Evolutionary conservation across 2,113 vertebrate species (phyloP), one percentile per base, ranked within the genome.

Genomic region (Oreochromis tanganicae): DNA sequence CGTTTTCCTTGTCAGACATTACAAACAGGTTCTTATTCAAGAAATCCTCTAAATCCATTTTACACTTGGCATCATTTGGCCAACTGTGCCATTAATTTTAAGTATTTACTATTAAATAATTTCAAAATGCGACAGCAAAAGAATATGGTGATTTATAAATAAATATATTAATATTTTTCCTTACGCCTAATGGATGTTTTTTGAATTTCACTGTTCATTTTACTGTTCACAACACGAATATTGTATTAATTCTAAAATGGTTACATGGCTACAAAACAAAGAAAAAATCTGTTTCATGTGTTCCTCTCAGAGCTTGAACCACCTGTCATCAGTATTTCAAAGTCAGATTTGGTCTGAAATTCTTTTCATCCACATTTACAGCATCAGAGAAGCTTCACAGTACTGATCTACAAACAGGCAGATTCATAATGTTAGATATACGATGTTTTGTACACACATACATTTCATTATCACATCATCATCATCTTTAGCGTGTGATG

Each of bases 331-430:
- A 57, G 24, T 0, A 14, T 57, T 57, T 57, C 55, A 57, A 56
- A 57, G 55, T 8, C 55, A 27, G 0, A 57, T 1, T 57, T 57
- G 0, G 12, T 57, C 24, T 57, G 24, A 27, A 57, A 27, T 1
- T 27, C 7, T 57, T 27, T 57, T 57, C 32, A 57, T 27, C 14
- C 12, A 57, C 24, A 57, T 56, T 56, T 56, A 56, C 21, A 14
- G 6, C 55, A 56, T 56, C 55, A 7, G 55, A 14, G 11, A 27
- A 27, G 0, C 55, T 14, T 56, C 55, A 14, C 55, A 56, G 0
- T 27, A 56, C 21, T 56, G 21, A 27, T 56, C 21, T 56, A 0
- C 24, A 57, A 57, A 57, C 0, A 7, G 2, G 55, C 4, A 0
- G 55, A 57, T 14, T 56, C 54, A 27, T 13, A 4, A 56, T 14